Evolutionary conservation across 2,888 invertebrate genomes (phyloP).

Genomic region (Papilio demoleus): DNA sequence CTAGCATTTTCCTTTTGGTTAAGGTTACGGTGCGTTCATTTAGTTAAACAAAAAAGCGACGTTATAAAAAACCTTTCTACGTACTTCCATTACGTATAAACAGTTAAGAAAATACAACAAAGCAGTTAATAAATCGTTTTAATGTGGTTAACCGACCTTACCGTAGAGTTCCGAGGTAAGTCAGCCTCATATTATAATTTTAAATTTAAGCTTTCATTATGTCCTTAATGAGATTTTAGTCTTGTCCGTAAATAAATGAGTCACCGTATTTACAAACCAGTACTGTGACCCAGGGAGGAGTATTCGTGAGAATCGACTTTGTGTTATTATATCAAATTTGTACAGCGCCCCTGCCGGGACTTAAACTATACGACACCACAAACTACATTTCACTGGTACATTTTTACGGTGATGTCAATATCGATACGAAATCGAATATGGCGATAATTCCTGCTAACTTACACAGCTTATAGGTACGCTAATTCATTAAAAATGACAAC

Average conservation of each 20-base stretch:
- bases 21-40: slow-evolving; percentile 1
- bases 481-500: no score
- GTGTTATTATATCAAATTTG: no score
- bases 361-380: no score
- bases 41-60: slow-evolving; percentile 1
- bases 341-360: no score
- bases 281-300: neutral
- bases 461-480: no score
- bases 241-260: slow-evolving; percentile 27
- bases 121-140: slow-evolving; percentile 7
- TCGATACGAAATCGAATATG: no score
- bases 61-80: slow-evolving; percentile 8
- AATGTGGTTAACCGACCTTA: slow-evolving; percentile 16
- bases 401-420: no score
- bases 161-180: slow-evolving; percentile 13
- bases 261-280: neutral
- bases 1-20: slow-evolving; percentile 15
- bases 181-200: slow-evolving; percentile 1
- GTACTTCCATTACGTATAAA: slow-evolving; percentile 1
- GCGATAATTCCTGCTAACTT: no score
- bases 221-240: slow-evolving; percentile 10
- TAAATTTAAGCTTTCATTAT: slow-evolving; percentile 17
- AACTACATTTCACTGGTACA: no score
- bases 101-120: neutral
- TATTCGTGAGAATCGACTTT: no score